Conservation (phyloP, 1,140 invertebrate genomes). For the Bacillus rossius region DNA sequence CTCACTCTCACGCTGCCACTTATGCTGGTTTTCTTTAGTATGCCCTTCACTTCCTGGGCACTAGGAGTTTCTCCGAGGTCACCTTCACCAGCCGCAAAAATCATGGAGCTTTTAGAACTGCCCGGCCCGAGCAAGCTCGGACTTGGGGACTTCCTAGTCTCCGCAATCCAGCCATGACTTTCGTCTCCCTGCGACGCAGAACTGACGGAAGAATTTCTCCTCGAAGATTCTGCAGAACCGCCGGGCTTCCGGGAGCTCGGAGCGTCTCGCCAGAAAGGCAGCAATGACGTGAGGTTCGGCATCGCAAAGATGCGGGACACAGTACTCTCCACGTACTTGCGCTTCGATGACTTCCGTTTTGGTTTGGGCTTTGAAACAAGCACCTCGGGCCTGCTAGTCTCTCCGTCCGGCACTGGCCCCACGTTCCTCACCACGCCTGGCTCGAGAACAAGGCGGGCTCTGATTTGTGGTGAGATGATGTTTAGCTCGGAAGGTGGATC, state of each 20-base stretch:
- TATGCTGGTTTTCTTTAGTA: neutral
- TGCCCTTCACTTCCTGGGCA: neutral
- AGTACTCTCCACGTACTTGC: neutral
- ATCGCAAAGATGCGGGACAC: slow-evolving; percentile 5
- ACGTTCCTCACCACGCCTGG: slow-evolving; percentile 11
- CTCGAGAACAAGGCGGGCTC: slow-evolving; percentile 15
- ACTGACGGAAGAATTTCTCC: no score
- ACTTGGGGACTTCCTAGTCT: no score
- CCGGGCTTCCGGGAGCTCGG: neutral
- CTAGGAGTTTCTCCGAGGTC: neutral
- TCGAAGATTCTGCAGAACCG: neutral
- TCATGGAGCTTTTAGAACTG: neutral
- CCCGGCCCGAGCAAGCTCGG: no score
- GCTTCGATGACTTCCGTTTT: slow-evolving; percentile 1
- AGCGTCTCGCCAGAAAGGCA: slow-evolving; percentile 10
- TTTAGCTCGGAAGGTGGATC: no score
- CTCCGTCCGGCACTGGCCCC: neutral
- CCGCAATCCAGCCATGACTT: no score
- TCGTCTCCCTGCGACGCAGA: no score
- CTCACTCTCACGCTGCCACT: neutral
- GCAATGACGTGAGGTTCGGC: slow-evolving; percentile 6
- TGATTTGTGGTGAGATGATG: neutral
- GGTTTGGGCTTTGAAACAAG: slow-evolving; percentile 2
- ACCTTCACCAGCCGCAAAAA: neutral
- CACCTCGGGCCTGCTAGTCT: neutral